These are phyloP conservation scores for Empis stercorea DNA, from an alignment of 2,888 invertebrate species.

Conservation along the genomic window DNA sequence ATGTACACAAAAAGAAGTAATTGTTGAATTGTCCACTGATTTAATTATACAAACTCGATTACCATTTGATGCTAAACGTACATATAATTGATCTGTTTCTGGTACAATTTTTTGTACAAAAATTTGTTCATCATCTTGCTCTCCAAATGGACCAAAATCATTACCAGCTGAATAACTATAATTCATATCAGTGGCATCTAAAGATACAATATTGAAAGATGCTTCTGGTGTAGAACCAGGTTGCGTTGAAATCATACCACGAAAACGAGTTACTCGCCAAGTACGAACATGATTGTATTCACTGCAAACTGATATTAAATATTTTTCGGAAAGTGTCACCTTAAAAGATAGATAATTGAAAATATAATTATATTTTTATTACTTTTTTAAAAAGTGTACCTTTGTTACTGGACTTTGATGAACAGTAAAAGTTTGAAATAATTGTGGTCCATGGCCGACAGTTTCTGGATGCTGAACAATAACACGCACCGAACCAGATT, in stretches of 20 bases:
- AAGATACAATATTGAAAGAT: conserved; percentile 64
- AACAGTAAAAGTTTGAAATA: conserved; percentile 96
- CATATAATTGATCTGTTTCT: conserved; percentile 89
- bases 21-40: conserved; percentile 85
- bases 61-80: conserved; percentile 88
- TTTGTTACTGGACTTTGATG: conserved; percentile 93
- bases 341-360: conserved; percentile 25
- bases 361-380: neutral
- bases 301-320: conserved; percentile 88
- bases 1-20: conserved; percentile 92
- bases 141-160: conserved; percentile 84
- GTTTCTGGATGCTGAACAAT: conserved; percentile 99
- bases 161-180: conserved; percentile 51
- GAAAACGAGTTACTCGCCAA: conserved; percentile 92
- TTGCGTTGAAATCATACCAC: conserved; percentile 98
- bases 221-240: conserved; percentile 96
- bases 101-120: conserved; percentile 97
- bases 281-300: conserved; percentile 97
- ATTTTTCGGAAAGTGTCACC: conserved; percentile 90
- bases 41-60: conserved; percentile 89
- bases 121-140: conserved; percentile 95
- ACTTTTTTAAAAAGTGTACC: conserved; percentile 38
- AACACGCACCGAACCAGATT: conserved; percentile 87
- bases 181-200: conserved; percentile 50
- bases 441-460: conserved; percentile 93